A percentile compares a stretch with the other conserved stretches of the same genome.
Evolutionary conservation across 1,140 invertebrate species (phyloP).

Genomic region (Hyles vespertilio): DNA sequence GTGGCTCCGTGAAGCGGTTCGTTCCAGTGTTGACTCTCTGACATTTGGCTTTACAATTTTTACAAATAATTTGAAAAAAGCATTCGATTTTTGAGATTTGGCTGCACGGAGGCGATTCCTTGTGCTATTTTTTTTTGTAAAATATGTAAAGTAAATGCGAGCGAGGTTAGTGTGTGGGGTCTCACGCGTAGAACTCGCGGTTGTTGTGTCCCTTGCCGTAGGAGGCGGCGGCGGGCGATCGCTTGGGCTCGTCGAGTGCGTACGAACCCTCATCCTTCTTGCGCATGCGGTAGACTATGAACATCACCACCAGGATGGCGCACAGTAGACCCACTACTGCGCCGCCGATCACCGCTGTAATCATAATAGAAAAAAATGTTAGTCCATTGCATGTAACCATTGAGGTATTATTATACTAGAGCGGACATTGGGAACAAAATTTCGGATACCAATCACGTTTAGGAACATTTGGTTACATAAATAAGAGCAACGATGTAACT

Average conservation of each 20-base stretch:
- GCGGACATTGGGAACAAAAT: too few species aligned
- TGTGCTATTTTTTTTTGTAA: too few species aligned
- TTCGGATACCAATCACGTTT: too few species aligned
- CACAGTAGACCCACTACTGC: constrained; percentile 97
- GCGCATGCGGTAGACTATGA: constrained; percentile 99
- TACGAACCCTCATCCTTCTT: constrained; percentile 99
- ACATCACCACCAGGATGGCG: constrained; percentile 99
- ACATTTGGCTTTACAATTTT: too few species aligned
- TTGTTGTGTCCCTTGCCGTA: constrained; percentile 93
- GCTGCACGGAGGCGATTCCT: too few species aligned
- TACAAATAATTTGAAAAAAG: constrained; percentile 25
- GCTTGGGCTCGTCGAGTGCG: constrained; percentile 96
- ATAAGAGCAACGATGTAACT: too few species aligned
- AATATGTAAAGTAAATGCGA: neutral
- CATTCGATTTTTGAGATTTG: constrained; percentile 5
- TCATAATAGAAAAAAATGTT: too few species aligned
- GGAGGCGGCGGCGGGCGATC: constrained; percentile 92
- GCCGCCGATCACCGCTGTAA: constrained; percentile 97
- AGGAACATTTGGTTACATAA: too few species aligned
- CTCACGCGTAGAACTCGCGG: constrained; percentile 96
- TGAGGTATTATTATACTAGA: too few species aligned
- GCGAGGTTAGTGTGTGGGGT: constrained; percentile 37
- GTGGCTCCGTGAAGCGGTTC: too few species aligned
- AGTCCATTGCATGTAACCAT: too few species aligned
- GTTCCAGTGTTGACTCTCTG: too few species aligned